Conservation (phyloP, 2,888 invertebrate species). For the Hypomecis atomaria region DNA sequence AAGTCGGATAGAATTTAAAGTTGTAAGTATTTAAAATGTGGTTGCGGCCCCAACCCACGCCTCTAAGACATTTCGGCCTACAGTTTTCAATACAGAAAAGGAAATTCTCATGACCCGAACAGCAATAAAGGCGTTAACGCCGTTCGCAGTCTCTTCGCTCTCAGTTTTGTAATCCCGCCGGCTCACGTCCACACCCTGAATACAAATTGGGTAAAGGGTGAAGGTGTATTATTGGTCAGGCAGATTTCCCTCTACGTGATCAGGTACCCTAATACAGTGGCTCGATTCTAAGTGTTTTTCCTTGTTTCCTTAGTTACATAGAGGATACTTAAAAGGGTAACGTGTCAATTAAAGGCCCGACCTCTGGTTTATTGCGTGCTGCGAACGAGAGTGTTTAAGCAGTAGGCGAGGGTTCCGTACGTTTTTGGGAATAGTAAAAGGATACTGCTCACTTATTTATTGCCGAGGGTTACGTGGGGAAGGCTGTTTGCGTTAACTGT, state of each 20-base stretch:
- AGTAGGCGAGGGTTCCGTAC: slow-evolving; percentile 33
- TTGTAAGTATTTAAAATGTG: neutral
- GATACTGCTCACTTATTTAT: slow-evolving; percentile 31
- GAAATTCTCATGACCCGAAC: slow-evolving; percentile 51
- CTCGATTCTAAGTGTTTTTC: slow-evolving; percentile 66
- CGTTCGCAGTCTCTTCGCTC: slow-evolving; percentile 66
- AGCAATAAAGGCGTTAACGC: slow-evolving; percentile 63
- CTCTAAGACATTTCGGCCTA: slow-evolving; percentile 31
- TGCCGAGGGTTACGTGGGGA: slow-evolving; percentile 19
- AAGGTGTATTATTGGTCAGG: slow-evolving; percentile 74
- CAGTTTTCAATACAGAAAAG: slow-evolving; percentile 48
- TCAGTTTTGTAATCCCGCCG: slow-evolving; percentile 69
- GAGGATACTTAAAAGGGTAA: slow-evolving; percentile 53
- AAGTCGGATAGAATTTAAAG: no score
- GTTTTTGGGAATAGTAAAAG: slow-evolving; percentile 33
- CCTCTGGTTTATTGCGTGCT: slow-evolving; percentile 46
- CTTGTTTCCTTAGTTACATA: slow-evolving; percentile 48
- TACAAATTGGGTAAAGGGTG: slow-evolving; percentile 70
- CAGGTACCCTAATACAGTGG: slow-evolving; percentile 59
- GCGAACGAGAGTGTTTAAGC: slow-evolving; percentile 39
- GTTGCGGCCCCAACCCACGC: neutral
- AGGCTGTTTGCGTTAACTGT: slow-evolving; percentile 27
- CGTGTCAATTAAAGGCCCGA: slow-evolving; percentile 54
- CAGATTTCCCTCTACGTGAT: slow-evolving; percentile 72
- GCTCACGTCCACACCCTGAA: slow-evolving; percentile 57